These are phyloP conservation scores for Plebejus melissa DNA, from an alignment of 2,888 invertebrate genomes.

Conservation along the genomic window DNA sequence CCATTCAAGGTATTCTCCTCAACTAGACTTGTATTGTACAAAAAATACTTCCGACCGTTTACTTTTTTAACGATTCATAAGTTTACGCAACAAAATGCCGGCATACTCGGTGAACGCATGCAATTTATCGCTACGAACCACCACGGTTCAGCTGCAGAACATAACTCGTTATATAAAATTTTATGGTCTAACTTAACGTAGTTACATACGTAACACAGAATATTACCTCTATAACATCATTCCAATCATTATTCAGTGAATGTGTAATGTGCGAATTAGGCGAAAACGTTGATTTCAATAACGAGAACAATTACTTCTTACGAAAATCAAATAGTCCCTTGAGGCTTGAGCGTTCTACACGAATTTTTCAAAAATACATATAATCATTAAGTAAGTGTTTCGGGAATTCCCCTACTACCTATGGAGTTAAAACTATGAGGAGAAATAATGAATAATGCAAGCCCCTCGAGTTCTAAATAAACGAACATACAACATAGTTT, in stretches of 20 bases:
- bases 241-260: neutral
- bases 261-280: neutral
- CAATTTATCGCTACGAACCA: constrained; percentile 20
- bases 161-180: constrained; percentile 18
- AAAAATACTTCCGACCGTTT: constrained; percentile 5
- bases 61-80: constrained; percentile 1
- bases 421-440: neutral
- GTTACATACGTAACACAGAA: constrained; percentile 4
- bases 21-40: neutral
- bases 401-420: neutral
- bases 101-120: neutral
- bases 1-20: neutral
- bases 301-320: neutral
- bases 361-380: neutral
- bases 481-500: neutral
- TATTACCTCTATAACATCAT: neutral
- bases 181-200: neutral
- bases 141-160: constrained; percentile 17
- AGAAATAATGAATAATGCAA: neutral
- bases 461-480: neutral
- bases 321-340: neutral
- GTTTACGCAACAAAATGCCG: constrained; percentile 10
- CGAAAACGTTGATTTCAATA: neutral
- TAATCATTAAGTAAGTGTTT: too few species aligned
- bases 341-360: neutral